A percentile compares a stretch with the other conserved stretches of the same genome.
Conservation (phyloP, 2,797 vertebrate species). For the Sebastiscus tertius region DNA sequence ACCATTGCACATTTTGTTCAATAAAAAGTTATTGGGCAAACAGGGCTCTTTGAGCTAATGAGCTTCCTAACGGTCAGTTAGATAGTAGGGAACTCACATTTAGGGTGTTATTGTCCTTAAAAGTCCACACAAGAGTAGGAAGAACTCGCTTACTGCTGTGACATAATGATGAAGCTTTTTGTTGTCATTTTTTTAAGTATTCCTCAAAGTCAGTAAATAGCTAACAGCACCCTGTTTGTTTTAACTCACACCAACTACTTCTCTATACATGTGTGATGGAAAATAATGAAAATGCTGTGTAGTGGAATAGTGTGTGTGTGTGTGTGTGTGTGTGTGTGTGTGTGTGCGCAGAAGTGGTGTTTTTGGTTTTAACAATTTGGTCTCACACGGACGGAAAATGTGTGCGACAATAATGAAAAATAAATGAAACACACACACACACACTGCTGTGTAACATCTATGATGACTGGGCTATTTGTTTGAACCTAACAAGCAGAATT, state of each 20-base stretch:
- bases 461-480: background rate
- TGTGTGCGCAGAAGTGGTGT: background rate
- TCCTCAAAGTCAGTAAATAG: background rate
- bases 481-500: conserved; percentile 1
- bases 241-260: background rate
- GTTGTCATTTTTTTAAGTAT: background rate
- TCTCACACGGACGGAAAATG: background rate
- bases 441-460: background rate
- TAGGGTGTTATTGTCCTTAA: background rate
- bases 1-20: too few species aligned
- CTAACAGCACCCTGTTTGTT: background rate
- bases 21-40: too few species aligned
- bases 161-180: background rate
- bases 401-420: background rate
- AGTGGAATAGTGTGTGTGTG: background rate
- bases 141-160: background rate
- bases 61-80: background rate
- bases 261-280: background rate
- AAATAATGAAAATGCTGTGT: background rate
- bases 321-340: background rate
- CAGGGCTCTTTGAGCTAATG: too few species aligned
- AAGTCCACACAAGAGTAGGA: background rate
- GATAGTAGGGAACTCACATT: background rate
- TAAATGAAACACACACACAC: background rate
- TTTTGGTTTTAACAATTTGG: background rate